A percentile compares a stretch with the other conserved stretches of the same genome.
Evolutionary conservation across 2,113 vertebrate species (phyloP).

Genomic region (Pleuronectes platessa): DNA sequence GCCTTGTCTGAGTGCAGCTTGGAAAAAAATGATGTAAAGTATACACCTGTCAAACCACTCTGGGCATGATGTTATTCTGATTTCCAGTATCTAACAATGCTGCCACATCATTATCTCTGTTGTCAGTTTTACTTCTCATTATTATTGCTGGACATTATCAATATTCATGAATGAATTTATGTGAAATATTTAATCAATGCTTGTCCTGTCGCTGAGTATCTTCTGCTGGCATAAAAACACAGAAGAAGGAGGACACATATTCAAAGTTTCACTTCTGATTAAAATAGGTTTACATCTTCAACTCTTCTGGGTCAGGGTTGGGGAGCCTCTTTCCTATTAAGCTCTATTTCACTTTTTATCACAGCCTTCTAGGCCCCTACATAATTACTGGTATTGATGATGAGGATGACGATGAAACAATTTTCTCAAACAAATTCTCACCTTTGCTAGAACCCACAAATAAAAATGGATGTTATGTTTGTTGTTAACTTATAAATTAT

Average conservation of each 20-base stretch:
- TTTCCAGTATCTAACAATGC: neutral
- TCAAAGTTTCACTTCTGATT: too few relatives aligned
- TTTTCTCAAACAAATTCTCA: neutral
- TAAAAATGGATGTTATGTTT: too few relatives aligned
- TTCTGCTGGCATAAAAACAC: too few relatives aligned
- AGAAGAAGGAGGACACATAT: too few relatives aligned
- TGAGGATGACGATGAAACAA: neutral
- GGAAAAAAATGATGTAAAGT: conserved; percentile 94
- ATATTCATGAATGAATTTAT: neutral
- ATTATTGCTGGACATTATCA: neutral
- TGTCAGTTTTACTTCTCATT: neutral
- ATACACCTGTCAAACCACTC: neutral
- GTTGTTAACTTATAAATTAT: neutral
- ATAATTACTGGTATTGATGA: neutral
- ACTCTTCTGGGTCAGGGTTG: too few relatives aligned
- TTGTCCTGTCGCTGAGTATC: neutral
- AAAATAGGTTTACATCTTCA: too few relatives aligned
- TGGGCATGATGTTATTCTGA: neutral
- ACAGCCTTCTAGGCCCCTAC: too few relatives aligned
- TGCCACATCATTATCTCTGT: too few relatives aligned
- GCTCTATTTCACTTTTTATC: too few relatives aligned
- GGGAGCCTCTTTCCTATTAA: too few relatives aligned
- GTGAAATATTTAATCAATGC: neutral
- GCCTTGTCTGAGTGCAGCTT: conserved; percentile 97
- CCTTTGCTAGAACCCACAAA: neutral